Conservation (phyloP, 2,113 vertebrate genomes). For the Empidonax alnorum region DNA sequence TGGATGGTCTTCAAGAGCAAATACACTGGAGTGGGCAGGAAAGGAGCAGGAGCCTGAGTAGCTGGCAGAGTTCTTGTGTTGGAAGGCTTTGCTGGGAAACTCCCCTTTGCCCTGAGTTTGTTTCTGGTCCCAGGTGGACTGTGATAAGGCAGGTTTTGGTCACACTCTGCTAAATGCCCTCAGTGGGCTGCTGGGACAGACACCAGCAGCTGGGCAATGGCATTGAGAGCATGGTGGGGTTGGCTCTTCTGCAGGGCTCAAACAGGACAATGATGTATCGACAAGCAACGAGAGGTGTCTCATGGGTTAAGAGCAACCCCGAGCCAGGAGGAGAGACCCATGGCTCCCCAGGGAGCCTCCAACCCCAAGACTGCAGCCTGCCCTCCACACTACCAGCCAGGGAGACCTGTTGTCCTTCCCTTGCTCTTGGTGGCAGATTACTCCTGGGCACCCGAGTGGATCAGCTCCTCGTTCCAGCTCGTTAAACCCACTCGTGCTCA, state of each 20-base stretch:
- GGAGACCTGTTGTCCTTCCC: background rate
- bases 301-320: background rate
- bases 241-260: background rate
- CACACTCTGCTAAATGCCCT: conserved; percentile 27
- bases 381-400: background rate
- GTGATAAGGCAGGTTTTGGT: conserved; percentile 54
- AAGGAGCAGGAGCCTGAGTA: background rate
- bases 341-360: background rate
- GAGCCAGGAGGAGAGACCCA: background rate
- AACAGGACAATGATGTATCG: fast-evolving
- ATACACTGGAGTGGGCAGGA: background rate
- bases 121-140: background rate
- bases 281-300: background rate
- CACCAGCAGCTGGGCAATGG: background rate
- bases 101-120: background rate
- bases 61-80: fast-evolving
- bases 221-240: fast-evolving
- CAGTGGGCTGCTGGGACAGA: background rate
- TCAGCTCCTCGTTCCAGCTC: background rate
- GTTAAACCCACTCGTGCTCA: background rate
- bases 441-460: background rate
- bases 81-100: background rate
- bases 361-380: background rate
- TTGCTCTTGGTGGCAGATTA: background rate
- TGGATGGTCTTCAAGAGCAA: background rate